Percentiles rank a stretch among this genome's conserved stretches.
Conservation (phyloP, 2,797 vertebrate genomes). For the Sebastes minor region DNA sequence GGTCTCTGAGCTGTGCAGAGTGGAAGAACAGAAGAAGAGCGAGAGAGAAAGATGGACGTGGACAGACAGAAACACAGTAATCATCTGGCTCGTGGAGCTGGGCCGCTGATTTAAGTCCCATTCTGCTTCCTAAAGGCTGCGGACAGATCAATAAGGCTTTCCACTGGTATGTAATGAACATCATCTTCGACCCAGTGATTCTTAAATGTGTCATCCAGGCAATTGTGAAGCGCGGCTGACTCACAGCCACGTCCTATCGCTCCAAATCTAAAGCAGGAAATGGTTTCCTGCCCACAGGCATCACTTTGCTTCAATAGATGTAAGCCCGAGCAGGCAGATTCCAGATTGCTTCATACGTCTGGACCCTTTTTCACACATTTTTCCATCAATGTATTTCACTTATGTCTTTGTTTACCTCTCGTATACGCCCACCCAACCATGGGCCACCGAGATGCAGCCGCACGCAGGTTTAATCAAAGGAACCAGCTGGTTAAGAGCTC, state of each 20-base stretch:
- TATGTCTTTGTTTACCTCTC: neutral
- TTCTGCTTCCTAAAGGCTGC: slow-evolving; percentile 14
- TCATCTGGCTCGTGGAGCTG: neutral
- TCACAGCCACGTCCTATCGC: neutral
- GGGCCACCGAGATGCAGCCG: neutral
- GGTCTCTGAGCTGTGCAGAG: neutral
- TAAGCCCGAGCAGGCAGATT: neutral
- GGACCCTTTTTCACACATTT: neutral
- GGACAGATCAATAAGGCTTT: slow-evolving; percentile 27
- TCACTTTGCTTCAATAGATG: slow-evolving; percentile 6
- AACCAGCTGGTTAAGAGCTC: neutral
- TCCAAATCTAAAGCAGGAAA: slow-evolving; percentile 20
- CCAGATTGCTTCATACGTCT: neutral
- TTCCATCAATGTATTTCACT: neutral
- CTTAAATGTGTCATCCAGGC: slow-evolving; percentile 8
- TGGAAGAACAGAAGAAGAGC: neutral
- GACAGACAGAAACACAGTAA: neutral
- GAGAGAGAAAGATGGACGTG: neutral
- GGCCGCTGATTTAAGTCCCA: slow-evolving; percentile 17
- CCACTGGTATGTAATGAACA: slow-evolving; percentile 26
- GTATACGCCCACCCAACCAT: neutral
- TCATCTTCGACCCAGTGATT: slow-evolving; percentile 23
- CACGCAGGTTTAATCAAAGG: neutral
- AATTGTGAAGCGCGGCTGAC: neutral
- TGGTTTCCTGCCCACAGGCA: neutral